Percentiles rank a stretch among this genome's conserved stretches.
These are phyloP conservation scores for Coturnix japonica DNA, from an alignment of 2,113 vertebrate species.

Conservation along the genomic window DNA sequence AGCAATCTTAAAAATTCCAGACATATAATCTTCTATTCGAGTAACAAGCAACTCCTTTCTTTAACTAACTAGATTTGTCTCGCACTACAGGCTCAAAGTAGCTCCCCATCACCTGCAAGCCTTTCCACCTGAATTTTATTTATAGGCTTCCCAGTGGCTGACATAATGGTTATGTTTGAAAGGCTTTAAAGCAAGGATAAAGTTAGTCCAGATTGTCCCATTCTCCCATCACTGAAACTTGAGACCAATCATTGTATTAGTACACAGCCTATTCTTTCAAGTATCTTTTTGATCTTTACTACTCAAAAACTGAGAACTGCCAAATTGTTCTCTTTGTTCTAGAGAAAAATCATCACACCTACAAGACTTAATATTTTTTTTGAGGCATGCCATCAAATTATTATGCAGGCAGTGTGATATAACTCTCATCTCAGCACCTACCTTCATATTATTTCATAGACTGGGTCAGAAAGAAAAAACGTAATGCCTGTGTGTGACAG, in stretches of 20 bases:
- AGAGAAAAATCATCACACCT: not conserved
- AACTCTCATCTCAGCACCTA: not conserved
- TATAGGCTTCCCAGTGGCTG: not conserved
- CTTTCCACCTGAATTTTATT: not conserved
- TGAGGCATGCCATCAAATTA: not conserved
- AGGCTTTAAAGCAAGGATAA: not conserved
- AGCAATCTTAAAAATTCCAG: not conserved
- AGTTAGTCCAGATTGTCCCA: not conserved
- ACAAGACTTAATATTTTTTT: not conserved
- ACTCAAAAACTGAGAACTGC: not conserved
- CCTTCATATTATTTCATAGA: conserved; percentile 27
- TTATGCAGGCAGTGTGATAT: not conserved
- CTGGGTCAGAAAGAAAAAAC: conserved; percentile 39
- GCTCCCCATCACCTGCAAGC: not conserved
- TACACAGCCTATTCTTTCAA: not conserved
- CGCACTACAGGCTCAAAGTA: not conserved
- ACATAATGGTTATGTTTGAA: not conserved
- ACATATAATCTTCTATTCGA: not conserved
- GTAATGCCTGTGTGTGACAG: not conserved
- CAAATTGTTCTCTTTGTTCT: not conserved
- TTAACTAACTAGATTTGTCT: not conserved
- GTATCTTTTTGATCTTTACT: not conserved
- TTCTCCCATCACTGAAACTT: not conserved
- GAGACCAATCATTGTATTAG: not conserved
- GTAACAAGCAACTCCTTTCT: not conserved